These are phyloP conservation scores for Agrilus planipennis DNA, from an alignment of 1,140 invertebrate genomes.

Conservation along the genomic window DNA sequence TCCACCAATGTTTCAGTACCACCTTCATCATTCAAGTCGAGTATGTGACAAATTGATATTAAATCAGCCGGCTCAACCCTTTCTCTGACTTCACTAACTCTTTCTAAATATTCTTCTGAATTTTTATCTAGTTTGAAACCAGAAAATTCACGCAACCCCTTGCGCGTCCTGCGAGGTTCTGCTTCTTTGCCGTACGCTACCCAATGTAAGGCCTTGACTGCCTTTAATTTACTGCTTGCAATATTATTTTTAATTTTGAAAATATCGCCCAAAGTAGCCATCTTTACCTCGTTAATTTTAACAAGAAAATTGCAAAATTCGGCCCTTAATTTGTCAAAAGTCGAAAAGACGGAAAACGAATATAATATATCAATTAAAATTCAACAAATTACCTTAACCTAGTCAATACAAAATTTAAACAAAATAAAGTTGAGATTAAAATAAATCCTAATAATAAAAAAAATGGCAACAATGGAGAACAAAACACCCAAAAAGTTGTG, in stretches of 20 bases:
- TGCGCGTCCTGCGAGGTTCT: not conserved
- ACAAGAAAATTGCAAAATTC: no score
- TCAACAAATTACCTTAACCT: no score
- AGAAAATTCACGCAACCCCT: not conserved
- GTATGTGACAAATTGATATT: not conserved
- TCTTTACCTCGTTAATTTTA: not conserved
- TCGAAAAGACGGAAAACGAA: no score
- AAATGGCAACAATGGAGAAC: no score
- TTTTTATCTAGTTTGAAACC: not conserved
- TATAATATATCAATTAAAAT: no score
- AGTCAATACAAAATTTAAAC: no score
- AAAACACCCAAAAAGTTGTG: no score
- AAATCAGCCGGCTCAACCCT: not conserved
- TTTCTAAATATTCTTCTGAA: not conserved
- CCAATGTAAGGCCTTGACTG: not conserved
- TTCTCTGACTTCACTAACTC: not conserved
- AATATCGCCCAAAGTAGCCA: not conserved
- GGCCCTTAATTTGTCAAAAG: no score
- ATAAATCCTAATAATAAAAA: no score
- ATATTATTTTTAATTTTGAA: not conserved
- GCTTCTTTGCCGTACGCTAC: not conserved
- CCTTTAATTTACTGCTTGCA: not conserved
- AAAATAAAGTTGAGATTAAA: no score
- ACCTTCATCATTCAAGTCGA: not conserved
- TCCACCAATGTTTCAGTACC: not conserved